Base-by-base conservation (phyloP, 2,888 invertebrate genomes). In the Eulithis testata region DNA sequence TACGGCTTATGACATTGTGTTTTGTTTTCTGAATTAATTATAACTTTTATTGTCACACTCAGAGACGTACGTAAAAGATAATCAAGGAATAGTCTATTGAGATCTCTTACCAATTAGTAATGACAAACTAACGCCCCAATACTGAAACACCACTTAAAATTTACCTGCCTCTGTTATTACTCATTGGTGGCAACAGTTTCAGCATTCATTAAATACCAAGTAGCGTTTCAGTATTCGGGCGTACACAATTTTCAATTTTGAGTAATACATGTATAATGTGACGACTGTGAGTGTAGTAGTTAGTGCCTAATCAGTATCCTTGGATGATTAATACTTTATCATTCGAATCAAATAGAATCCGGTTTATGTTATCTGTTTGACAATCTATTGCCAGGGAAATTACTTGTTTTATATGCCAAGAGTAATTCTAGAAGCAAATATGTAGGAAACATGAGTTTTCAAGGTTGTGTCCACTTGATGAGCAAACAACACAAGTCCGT, bases 1-100 rank as follows among this genome's bases (percentile, higher is more conserved):
- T 78, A 77, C 63, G 44, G 37, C 56, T 44, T 53, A 52, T 47
- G 37, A 60, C 40, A 12, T 21, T 49, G n/a, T 60, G 21, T 37
- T 14, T 59, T 49, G 8, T 47, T 31, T 31, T 31, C 31, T 31
- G 31, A 31, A 31, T 31, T 31, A 31, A 3, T 31, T 31, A 31
- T 31, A 5, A 3, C 31, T 31, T 31, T 31, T 31, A 31, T 0
- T 31, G 21, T 21, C 21, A 21, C 6, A 31, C 31, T 31, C 31
- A 31, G 4, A 31, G 31, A 31, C 31, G 6, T 31, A 31, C 21
- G 21, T 21, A 21, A 21, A 21, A 21, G 21, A 21, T 21, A 21
- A 21, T 21, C 21, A 21, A 21, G 21, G 2, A 21, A 21, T 21
- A 21, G 21, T 21, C 21, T 21, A 21, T 21, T 21, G 21, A 21